A percentile compares a stretch with the other conserved stretches of the same genome.
These are phyloP conservation scores for Pelecanus crispus DNA, from an alignment of 2,113 vertebrate genomes.

Conservation along the genomic window DNA sequence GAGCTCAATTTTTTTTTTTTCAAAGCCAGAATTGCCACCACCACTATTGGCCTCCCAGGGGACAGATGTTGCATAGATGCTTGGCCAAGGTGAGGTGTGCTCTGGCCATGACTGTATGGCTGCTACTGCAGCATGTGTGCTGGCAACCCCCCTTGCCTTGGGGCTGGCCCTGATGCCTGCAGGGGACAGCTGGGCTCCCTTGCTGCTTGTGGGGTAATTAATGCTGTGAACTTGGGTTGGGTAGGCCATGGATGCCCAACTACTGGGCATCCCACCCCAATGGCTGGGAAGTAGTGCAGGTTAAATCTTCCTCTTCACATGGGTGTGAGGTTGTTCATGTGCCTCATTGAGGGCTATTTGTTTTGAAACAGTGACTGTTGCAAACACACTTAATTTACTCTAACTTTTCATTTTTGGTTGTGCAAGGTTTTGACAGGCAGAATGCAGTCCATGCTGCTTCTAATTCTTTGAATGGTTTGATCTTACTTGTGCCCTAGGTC, in stretches of 20 bases:
- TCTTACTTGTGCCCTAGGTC: not conserved
- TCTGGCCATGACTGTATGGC: not conserved
- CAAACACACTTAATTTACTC: not conserved
- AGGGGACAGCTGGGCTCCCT: fast-evolving
- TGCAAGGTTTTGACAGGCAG: not conserved
- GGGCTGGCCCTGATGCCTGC: not conserved
- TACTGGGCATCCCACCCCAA: not conserved
- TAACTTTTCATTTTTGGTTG: not conserved
- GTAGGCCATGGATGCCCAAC: not conserved
- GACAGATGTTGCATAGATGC: not conserved
- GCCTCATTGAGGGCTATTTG: fast-evolving
- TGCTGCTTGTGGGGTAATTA: not conserved
- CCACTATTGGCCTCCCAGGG: fast-evolving
- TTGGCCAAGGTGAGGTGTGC: not conserved
- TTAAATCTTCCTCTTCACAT: not conserved
- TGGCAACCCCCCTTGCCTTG: not conserved
- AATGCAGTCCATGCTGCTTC: not conserved
- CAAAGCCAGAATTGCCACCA: not conserved
- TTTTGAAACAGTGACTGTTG: not conserved
- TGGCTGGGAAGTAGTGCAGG: not conserved
- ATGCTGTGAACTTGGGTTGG: not conserved
- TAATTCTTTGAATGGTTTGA: not conserved
- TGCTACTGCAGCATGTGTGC: not conserved
- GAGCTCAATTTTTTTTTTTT: not conserved
- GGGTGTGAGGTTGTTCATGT: not conserved